Evolutionary conservation across 2,797 vertebrate genomes (phyloP).

Genomic region (Arremon aurantiirostris): DNA sequence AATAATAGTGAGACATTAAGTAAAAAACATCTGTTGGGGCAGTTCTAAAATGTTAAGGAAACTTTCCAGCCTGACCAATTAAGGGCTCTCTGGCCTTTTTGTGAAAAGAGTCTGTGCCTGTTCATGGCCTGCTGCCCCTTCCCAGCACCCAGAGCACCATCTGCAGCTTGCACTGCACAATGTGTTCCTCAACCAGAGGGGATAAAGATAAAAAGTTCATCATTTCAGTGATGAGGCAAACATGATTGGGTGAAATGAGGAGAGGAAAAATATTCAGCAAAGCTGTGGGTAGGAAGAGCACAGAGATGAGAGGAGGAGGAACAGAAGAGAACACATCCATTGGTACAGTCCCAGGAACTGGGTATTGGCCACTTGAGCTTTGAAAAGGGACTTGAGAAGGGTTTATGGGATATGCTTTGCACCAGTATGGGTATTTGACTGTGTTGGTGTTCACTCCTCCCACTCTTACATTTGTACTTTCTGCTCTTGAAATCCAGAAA

Average conservation of each 20-base stretch:
- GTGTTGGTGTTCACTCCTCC: not conserved
- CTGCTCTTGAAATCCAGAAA: not conserved
- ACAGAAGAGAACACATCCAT: accelerated
- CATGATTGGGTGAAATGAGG: not conserved
- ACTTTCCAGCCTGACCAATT: not conserved
- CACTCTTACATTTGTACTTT: not conserved
- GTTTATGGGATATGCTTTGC: not conserved
- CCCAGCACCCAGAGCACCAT: no score
- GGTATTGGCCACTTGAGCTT: not conserved
- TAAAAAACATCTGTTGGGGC: accelerated
- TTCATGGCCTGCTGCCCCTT: not conserved
- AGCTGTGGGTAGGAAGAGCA: not conserved
- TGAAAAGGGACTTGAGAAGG: not conserved
- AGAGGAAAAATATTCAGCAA: not conserved
- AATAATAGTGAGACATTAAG: not conserved
- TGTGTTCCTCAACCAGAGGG: not conserved
- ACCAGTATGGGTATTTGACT: not conserved
- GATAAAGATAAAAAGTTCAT: not conserved
- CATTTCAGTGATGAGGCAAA: not conserved
- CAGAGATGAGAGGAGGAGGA: not conserved
- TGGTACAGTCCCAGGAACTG: not conserved
- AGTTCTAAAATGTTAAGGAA: not conserved
- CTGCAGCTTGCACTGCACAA: not conserved
- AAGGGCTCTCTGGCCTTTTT: not conserved
- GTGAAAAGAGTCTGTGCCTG: not conserved